Conservation (phyloP, 1,140 invertebrate species). For the Drosophila nannoptera region DNA sequence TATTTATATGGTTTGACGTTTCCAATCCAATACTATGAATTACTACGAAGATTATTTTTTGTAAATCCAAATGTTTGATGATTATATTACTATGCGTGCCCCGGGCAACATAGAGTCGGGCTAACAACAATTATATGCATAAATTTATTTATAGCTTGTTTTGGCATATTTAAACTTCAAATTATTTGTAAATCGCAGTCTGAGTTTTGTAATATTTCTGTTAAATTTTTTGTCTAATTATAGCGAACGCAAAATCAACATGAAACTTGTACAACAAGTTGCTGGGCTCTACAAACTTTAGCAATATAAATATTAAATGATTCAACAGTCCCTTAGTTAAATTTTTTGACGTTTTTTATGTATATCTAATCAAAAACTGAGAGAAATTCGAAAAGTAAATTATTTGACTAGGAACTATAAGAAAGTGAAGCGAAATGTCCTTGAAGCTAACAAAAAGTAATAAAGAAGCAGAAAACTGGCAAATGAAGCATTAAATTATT, state of each 20-base stretch:
- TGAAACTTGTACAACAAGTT: constrained; percentile 69
- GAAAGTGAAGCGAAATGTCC: constrained; percentile 32
- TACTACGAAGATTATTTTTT: constrained; percentile 37
- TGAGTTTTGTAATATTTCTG: constrained; percentile 51
- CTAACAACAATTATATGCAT: constrained; percentile 46
- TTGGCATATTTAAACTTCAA: not conserved
- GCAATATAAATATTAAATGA: constrained; percentile 22
- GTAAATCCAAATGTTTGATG: no score
- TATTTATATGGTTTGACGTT: constrained; percentile 39
- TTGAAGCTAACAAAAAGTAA: constrained; percentile 36
- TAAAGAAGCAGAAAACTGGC: no score
- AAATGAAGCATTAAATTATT: no score
- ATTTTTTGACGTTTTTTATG: constrained; percentile 73
- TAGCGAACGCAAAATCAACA: constrained; percentile 58
- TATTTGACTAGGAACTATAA: constrained; percentile 3
- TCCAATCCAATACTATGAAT: constrained; percentile 26
- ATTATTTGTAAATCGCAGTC: constrained; percentile 15
- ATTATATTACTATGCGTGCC: no score
- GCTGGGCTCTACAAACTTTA: constrained; percentile 30
- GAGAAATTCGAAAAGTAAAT: not conserved
- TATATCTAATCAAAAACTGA: constrained; percentile 59
- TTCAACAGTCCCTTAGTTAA: constrained; percentile 55
- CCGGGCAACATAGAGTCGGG: no score
- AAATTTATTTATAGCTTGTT: constrained; percentile 2
- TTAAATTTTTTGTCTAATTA: constrained; percentile 54